phyloP scores from a whole-genome alignment of 1,140 invertebrate species.

The Drosophila tani region DNA sequence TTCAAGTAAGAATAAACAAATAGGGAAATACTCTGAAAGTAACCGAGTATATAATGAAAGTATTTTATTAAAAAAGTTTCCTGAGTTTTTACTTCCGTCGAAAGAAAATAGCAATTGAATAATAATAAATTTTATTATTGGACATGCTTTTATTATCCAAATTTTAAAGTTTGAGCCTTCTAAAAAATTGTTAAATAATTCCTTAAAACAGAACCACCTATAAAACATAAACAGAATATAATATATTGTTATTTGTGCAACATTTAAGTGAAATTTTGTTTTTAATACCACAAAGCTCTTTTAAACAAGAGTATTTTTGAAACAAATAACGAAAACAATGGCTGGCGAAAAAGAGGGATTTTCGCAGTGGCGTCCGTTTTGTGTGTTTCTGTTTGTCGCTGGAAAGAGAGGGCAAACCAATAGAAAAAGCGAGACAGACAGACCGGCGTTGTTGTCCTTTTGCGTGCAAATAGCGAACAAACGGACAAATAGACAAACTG shows the following conservation, averaged over 20 bases:
- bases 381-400: slow-evolving; percentile 46
- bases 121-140: no score
- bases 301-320: neutral
- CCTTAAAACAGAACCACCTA: no score
- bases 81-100: neutral
- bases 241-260: neutral
- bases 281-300: neutral
- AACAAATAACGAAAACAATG: slow-evolving; percentile 10
- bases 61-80: neutral
- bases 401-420: slow-evolving; percentile 21
- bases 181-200: no score
- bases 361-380: slow-evolving; percentile 47
- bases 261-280: neutral
- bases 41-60: neutral
- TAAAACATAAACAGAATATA: no score
- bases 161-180: no score
- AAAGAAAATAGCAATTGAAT: no score
- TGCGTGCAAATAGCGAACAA: slow-evolving; percentile 25
- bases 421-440: slow-evolving; percentile 17
- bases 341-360: neutral
- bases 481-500: slow-evolving; percentile 23
- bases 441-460: slow-evolving; percentile 29
- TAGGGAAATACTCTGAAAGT: neutral
- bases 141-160: no score
- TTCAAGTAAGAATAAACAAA: neutral